Evolutionary conservation across 2,797 vertebrate genomes (phyloP).

Genomic region (Sphaeramia orbicularis): DNA sequence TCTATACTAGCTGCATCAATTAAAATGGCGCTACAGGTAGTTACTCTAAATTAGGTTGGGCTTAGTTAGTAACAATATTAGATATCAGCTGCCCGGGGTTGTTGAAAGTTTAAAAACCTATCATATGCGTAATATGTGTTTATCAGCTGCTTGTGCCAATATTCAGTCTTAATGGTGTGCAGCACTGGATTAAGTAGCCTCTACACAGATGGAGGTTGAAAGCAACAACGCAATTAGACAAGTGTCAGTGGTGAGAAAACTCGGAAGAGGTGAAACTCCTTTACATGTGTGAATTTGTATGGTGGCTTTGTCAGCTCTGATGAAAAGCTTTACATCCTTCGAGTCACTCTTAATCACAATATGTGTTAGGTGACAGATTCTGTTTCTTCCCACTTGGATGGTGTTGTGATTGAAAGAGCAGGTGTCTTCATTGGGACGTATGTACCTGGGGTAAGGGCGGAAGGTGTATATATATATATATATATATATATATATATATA

Average conservation of each 20-base stretch:
- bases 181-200: slow-evolving; percentile 51
- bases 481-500: no score
- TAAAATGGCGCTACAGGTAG: slow-evolving; percentile 32
- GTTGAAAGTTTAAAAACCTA: slow-evolving; percentile 36
- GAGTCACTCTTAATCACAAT: no score
- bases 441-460: no score
- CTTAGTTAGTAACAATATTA: slow-evolving; percentile 22
- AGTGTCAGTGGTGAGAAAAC: neutral
- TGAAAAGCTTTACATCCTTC: slow-evolving; percentile 20
- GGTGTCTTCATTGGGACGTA: no score
- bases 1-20: neutral
- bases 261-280: neutral
- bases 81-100: slow-evolving; percentile 31
- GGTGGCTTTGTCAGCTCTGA: slow-evolving; percentile 14
- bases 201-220: neutral
- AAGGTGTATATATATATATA: no score
- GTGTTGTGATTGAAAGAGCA: slow-evolving; percentile 14
- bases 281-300: neutral
- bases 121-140: slow-evolving; percentile 36
- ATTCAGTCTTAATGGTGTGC: slow-evolving; percentile 41
- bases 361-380: neutral
- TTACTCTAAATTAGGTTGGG: slow-evolving; percentile 40
- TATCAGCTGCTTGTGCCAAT: slow-evolving; percentile 42
- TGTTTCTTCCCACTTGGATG: slow-evolving; percentile 7
- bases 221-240: slow-evolving; percentile 22